These are phyloP conservation scores for Anolis sagrei DNA, from an alignment of 2,113 vertebrate genomes.

Conservation along the genomic window DNA sequence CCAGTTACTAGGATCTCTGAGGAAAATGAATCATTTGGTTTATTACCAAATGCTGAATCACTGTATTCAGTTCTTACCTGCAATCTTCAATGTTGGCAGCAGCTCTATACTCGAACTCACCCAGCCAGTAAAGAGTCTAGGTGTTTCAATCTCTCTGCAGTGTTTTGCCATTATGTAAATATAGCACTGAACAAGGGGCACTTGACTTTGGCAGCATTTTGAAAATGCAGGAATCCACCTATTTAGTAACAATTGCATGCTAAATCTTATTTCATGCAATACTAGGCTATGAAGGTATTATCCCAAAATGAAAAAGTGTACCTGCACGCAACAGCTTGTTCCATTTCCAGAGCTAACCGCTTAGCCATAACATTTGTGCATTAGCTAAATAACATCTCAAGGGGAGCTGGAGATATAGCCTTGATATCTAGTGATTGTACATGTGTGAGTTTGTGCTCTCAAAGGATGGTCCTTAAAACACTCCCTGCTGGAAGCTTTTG, in stretches of 20 bases:
- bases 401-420: constrained; percentile 78
- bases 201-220: constrained; percentile 59
- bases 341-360: constrained; percentile 73
- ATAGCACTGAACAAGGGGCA: constrained; percentile 55
- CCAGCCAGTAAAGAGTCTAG: constrained; percentile 54
- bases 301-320: constrained; percentile 56
- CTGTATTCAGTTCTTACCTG: not conserved
- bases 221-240: constrained; percentile 56
- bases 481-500: constrained; percentile 84
- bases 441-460: constrained; percentile 81
- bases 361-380: constrained; percentile 78
- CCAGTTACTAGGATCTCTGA: constrained; percentile 54
- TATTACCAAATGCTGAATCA: not conserved
- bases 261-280: constrained; percentile 62
- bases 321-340: constrained; percentile 65
- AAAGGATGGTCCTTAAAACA: constrained; percentile 80
- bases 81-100: constrained; percentile 26
- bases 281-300: constrained; percentile 61
- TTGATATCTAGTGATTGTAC: constrained; percentile 83
- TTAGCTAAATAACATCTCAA: constrained; percentile 85
- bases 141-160: constrained; percentile 38
- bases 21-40: constrained; percentile 26
- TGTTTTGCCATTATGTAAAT: constrained; percentile 53
- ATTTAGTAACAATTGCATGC: constrained; percentile 59
- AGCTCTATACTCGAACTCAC: constrained; percentile 46